Base-by-base conservation (phyloP, 2,888 invertebrate species). In the Conchocele bisecta region DNA sequence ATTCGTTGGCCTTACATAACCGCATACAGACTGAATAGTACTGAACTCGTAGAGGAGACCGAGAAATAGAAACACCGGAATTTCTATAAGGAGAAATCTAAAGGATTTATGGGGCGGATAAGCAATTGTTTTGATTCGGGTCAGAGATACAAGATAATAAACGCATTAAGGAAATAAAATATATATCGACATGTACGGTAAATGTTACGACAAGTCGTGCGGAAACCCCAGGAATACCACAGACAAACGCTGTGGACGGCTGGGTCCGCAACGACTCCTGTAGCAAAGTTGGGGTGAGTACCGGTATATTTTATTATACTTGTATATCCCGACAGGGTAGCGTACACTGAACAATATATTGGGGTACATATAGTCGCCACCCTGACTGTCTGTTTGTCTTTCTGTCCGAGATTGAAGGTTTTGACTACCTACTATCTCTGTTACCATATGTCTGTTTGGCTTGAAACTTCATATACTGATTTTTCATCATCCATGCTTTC, bases 41-140 rank as follows among this genome's bases (percentile, higher is more conserved):
- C 7, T 42, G 72, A 53, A 53, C 9, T 17, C 29, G 13, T 4
- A 2, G 50, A 11, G 37, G 70, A 33, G 24, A 58, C 6, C 59
- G 58, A 50, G 28, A 37, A 37, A 53, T 66, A 71, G 39, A 65
- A 37, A 53, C 51, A 56, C 48, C 58, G 31, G 29, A 54, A 33
- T 73, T 67, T 66, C 61, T 70, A 59, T 56, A 53, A 31, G 20
- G 68, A 72, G 28, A 59, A 68, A 53, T 50, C 68, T 1, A 61
- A 63, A 33, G 53, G 57, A 17, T 61, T 69, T 4, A 59, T 60
- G 42, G 58, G 65, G 11, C 54, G 64, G 11, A 66, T 72, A 37
- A 76, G 76, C 54, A 72, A 76, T 35, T 76, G 76, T 48, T 29
- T 41, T 26, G 76, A 69, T 46, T 24, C 58, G 5, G 58, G 59